Base-by-base conservation (phyloP, 1,140 invertebrate genomes). In the Lordiphosa stackelbergi region DNA sequence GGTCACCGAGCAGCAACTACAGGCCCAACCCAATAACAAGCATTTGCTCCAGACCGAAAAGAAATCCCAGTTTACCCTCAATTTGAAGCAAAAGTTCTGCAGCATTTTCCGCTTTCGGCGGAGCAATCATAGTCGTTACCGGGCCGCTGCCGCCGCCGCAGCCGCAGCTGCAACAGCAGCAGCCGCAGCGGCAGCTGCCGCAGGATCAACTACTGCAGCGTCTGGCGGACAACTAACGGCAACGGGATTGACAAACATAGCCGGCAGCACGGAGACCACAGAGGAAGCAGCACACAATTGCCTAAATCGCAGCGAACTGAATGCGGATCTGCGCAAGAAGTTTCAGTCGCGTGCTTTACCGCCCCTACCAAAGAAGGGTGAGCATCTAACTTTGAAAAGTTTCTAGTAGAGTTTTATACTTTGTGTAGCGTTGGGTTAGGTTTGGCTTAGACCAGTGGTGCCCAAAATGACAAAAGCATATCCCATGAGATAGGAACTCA, bases 51-150 rank as follows among this genome's bases (percentile, higher is more conserved):
- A 71, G 40, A 58, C 66, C 11, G 69, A 75, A 19, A 88, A 88
- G 53, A 88, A 87, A 48, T 73, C 75, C 5, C 88, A 89, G 57
- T 86, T 88, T 48, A 87, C 84, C 49, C 88, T 93, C 40, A 93
- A 93, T 88, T 90, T 95, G n/a, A 95, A 95, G 85, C 93, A 95
- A 83, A 94, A 93, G n/a, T 90, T 95, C 61, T 95, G 94, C 88
- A 95, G 94, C 88, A 91, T 95, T 74, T 95, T 95, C 85, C 91
- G 93, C 68, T 94, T 94, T 85, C 91, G 91, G 43, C 89, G 73
- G 8, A 90, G 68, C 61, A 90, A 72, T 73, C 89, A 84, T 43
- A 84, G 43, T 71, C 84, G 90, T 34, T 89, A 63, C 43, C 73
- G 85, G 2, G 37, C 9, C 7, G 49, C 37, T 28, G 28, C 52